phyloP scores from a whole-genome alignment of 2,888 invertebrate species.

The Nomada fabriciana region DNA sequence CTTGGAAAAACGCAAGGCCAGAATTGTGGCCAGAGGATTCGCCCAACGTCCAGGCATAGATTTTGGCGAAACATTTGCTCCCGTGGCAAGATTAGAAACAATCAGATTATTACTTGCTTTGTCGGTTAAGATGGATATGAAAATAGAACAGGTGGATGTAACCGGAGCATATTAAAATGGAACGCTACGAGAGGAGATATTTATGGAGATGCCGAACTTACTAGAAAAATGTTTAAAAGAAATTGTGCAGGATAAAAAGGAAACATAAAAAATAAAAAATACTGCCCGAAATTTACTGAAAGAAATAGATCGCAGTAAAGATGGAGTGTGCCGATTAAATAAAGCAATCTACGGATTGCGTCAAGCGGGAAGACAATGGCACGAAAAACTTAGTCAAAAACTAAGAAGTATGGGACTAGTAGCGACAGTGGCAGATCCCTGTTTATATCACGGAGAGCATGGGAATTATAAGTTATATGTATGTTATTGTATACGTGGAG shows the following conservation, averaged over 20 bases:
- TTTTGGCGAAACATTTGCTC: background rate
- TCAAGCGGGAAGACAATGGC: background rate
- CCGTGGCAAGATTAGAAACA: too few species aligned
- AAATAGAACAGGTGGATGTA: background rate
- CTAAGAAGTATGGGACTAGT: background rate
- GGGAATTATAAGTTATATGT: background rate
- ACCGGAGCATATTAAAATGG: too few species aligned
- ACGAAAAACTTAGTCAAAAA: background rate
- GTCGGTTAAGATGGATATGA: too few species aligned
- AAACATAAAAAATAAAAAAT: background rate
- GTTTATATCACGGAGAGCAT: background rate
- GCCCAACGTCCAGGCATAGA: background rate
- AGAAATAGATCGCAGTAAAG: background rate
- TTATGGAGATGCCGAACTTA: background rate
- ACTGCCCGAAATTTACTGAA: background rate
- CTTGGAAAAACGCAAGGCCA: constrained; percentile 3
- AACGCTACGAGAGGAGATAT: background rate
- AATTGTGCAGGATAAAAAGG: background rate
- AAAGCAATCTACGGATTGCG: background rate
- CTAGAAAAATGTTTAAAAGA: background rate
- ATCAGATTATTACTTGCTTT: too few species aligned
- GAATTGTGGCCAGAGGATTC: background rate
- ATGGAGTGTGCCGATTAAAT: background rate
- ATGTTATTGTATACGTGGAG: background rate
- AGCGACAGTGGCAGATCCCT: background rate